A percentile compares a stretch with the other conserved stretches of the same genome.
Evolutionary conservation across 2,113 vertebrate genomes (phyloP).

Genomic region (Forbesichthys agassizii): DNA sequence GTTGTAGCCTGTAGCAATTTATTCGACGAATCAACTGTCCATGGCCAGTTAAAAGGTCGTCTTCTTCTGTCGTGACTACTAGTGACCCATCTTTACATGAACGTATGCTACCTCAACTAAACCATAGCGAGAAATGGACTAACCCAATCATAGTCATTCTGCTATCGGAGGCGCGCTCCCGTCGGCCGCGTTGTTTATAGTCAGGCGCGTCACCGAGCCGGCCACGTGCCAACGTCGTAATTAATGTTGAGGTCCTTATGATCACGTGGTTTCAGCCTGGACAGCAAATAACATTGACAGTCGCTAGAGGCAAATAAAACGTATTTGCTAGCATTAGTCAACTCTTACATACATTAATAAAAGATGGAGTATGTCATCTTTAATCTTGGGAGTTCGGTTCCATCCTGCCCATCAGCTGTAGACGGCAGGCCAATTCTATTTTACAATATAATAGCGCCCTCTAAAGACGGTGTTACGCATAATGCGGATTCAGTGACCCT

Average conservation of each 20-base stretch:
- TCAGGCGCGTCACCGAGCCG: conserved; percentile 56
- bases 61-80: conserved; percentile 66
- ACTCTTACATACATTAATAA: too few species aligned
- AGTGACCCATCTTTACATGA: background rate
- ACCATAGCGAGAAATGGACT: conserved; percentile 17
- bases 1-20: background rate
- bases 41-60: conserved; percentile 46
- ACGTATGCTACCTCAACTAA: conserved; percentile 23
- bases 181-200: conserved; percentile 58
- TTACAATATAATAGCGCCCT: background rate
- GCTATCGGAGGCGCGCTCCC: conserved; percentile 38
- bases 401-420: background rate
- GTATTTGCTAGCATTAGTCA: background rate
- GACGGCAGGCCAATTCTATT: background rate
- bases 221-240: conserved; percentile 48
- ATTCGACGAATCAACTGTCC: background rate
- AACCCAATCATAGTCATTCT: conserved; percentile 54
- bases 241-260: conserved; percentile 38
- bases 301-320: background rate
- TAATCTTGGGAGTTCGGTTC: background rate
- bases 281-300: conserved; percentile 35
- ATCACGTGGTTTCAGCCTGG: conserved; percentile 66
- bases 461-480: background rate
- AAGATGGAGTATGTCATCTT: background rate
- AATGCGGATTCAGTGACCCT: too few species aligned